A percentile compares a stretch with the other conserved stretches of the same genome.
phyloP scores from a whole-genome alignment of 2,113 vertebrate species.

The Drymodes brunneopygia region DNA sequence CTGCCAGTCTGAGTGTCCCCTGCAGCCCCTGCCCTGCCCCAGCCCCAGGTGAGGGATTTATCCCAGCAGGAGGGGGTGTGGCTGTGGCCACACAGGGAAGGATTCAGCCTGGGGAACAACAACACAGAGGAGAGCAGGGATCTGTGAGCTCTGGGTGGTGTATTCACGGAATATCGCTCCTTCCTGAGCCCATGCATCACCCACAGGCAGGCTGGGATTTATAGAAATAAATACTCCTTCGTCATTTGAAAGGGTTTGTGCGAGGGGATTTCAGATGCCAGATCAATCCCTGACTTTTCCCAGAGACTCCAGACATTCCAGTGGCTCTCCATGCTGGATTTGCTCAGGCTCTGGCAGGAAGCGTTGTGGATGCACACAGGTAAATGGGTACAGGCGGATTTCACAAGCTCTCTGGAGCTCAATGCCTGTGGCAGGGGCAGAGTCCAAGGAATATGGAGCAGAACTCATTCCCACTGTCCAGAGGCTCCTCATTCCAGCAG shows the following conservation, averaged over 20 bases:
- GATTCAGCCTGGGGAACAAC: neutral
- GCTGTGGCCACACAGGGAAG: neutral
- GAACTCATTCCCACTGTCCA: neutral
- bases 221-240: neutral
- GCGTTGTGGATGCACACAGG: rapidly evolving
- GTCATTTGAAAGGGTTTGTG: neutral
- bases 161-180: neutral
- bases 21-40: neutral
- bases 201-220: neutral
- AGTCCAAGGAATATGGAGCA: neutral
- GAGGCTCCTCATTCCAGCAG: neutral
- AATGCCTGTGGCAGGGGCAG: neutral
- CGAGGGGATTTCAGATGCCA: neutral
- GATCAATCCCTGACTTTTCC: neutral
- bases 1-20: neutral
- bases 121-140: neutral
- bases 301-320: neutral
- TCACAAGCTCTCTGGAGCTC: neutral
- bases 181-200: neutral
- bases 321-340: neutral
- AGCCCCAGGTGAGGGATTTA: neutral
- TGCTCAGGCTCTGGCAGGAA: neutral
- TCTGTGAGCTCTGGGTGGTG: neutral
- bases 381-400: neutral
- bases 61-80: neutral